A percentile compares a stretch with the other conserved stretches of the same genome.
Conservation (phyloP, 2,888 invertebrate species). For the Drosophila histrio region DNA sequence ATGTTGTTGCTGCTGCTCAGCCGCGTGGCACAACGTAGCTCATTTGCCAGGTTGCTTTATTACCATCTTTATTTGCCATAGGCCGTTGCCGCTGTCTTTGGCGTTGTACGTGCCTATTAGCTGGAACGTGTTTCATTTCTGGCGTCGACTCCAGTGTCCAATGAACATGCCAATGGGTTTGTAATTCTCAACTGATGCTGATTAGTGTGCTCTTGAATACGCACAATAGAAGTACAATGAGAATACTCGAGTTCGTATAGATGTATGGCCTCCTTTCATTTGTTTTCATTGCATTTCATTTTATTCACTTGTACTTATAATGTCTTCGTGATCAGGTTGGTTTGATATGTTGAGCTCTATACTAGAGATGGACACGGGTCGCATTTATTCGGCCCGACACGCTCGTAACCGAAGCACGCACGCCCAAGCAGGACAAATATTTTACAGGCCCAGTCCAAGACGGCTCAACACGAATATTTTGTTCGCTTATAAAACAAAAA, state of each 20-base stretch:
- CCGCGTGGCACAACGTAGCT: constrained; percentile 23
- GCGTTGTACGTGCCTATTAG: constrained; percentile 68
- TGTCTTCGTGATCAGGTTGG: not conserved
- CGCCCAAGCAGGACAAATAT: too few relatives aligned
- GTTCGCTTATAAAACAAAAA: too few relatives aligned
- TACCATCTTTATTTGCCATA: constrained; percentile 60
- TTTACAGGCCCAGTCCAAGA: too few relatives aligned
- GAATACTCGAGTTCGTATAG: not conserved
- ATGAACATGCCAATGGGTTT: constrained; percentile 41
- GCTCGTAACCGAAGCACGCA: too few relatives aligned
- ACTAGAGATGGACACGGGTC: too few relatives aligned
- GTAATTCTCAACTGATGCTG: constrained; percentile 52
- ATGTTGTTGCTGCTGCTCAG: not conserved
- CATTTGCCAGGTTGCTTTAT: constrained; percentile 64
- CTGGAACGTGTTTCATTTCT: constrained; percentile 67
- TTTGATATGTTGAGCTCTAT: not conserved
- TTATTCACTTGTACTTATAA: not conserved
- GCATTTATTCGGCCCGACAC: too few relatives aligned
- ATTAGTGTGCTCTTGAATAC: constrained; percentile 25
- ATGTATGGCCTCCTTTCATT: not conserved
- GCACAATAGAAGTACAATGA: not conserved
- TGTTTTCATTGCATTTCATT: not conserved
- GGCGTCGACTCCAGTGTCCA: constrained; percentile 14
- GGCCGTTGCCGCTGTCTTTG: constrained; percentile 48
- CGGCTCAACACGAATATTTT: too few relatives aligned